Percentiles rank a stretch among this genome's conserved stretches.
Conservation (phyloP, 2,113 vertebrate species). For the Neodontobutis hainanensis region DNA sequence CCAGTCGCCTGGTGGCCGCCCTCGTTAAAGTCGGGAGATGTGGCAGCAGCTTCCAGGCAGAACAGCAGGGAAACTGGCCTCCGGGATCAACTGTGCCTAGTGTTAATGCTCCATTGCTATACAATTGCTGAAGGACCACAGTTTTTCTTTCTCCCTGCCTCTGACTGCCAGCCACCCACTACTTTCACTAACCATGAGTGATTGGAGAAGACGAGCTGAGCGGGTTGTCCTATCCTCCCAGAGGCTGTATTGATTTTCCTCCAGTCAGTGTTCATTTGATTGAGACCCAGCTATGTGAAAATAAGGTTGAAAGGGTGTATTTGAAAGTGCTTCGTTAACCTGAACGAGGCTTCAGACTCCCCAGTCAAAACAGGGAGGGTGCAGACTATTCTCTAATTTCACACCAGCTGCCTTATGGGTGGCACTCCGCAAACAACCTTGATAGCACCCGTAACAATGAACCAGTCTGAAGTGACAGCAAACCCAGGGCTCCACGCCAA, state of each 20-base stretch:
- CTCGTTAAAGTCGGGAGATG: slow-evolving; percentile 59
- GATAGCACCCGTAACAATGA: slow-evolving; percentile 85
- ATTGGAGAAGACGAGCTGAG: slow-evolving; percentile 58
- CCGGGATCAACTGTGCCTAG: slow-evolving; percentile 35
- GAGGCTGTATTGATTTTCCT: slow-evolving; percentile 69
- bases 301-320: slow-evolving; percentile 48
- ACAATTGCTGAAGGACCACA: slow-evolving; percentile 26
- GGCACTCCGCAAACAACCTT: slow-evolving; percentile 53
- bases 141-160: slow-evolving; percentile 14
- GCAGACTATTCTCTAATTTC: slow-evolving; percentile 51
- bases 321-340: slow-evolving; percentile 3
- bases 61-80: slow-evolving; percentile 39
- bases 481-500: slow-evolving; percentile 84
- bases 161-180: slow-evolving; percentile 39
- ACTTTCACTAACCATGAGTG: slow-evolving; percentile 68
- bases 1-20: slow-evolving; percentile 48
- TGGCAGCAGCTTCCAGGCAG: slow-evolving; percentile 44
- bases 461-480: slow-evolving; percentile 81
- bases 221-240: slow-evolving; percentile 45
- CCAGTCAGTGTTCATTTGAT: slow-evolving; percentile 66
- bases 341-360: slow-evolving; percentile 47
- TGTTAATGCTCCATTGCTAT: slow-evolving; percentile 12
- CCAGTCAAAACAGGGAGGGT: slow-evolving; percentile 11
- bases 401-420: slow-evolving; percentile 54
- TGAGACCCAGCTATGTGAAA: slow-evolving; percentile 70